These are phyloP conservation scores for Cotesia glomerata DNA, from an alignment of 1,140 invertebrate species.

Conservation along the genomic window DNA sequence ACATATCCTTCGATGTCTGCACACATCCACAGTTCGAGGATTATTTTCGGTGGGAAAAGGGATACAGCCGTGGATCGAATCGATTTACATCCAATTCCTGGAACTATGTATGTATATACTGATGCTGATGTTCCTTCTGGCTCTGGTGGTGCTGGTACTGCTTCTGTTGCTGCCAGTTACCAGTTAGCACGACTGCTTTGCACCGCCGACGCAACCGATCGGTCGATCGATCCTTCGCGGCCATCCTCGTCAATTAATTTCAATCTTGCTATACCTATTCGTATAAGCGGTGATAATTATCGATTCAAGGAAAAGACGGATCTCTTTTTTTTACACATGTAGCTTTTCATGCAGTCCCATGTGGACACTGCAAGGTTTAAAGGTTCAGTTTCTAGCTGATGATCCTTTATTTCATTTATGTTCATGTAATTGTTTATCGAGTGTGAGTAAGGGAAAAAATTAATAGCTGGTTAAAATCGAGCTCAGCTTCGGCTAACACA, in stretches of 20 bases:
- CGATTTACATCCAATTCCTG: constrained; percentile 37
- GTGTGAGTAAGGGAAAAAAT: neutral
- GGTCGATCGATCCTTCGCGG: neutral
- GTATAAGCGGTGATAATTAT: neutral
- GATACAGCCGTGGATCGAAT: constrained; percentile 33
- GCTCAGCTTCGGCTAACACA: no score
- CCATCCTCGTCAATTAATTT: constrained; percentile 30
- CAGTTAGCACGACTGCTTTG: constrained; percentile 6
- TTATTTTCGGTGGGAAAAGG: constrained; percentile 51
- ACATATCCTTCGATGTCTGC: no score
- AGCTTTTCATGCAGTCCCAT: no score
- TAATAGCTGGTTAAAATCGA: neutral
- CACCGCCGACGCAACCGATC: constrained; percentile 18
- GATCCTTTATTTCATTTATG: no score
- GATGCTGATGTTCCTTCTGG: neutral
- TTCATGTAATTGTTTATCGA: no score
- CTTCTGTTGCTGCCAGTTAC: neutral
- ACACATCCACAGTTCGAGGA: constrained; percentile 41
- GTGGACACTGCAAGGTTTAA: no score
- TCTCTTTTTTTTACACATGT: neutral
- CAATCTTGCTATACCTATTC: constrained; percentile 10
- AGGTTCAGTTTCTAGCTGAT: no score
- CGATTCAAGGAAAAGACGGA: neutral
- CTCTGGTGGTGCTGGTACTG: no score
- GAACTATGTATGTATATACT: constrained; percentile 24